Percentiles rank a stretch among this genome's conserved stretches.
These are phyloP conservation scores for Troides aeacus DNA, from an alignment of 2,888 invertebrate genomes.

Conservation along the genomic window DNA sequence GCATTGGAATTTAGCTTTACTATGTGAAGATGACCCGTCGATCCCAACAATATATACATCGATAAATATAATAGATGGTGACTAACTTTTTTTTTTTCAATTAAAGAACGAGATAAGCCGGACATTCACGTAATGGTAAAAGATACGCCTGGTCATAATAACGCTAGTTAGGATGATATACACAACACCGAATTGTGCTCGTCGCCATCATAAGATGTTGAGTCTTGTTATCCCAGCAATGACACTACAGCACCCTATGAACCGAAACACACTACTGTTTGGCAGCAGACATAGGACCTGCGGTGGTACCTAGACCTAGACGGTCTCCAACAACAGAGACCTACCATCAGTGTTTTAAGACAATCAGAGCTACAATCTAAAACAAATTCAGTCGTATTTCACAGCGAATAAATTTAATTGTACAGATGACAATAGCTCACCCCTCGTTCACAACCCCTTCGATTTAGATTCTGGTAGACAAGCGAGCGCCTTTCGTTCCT, in stretches of 20 bases:
- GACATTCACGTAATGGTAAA: too few species aligned
- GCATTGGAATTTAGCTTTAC: constrained; percentile 45
- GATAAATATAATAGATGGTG: constrained; percentile 33
- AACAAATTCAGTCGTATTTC: constrained; percentile 50
- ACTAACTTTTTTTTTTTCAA: constrained; percentile 23
- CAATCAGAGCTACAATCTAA: constrained; percentile 32
- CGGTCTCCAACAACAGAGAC: too few species aligned
- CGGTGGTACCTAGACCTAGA: too few species aligned
- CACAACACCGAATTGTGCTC: too few species aligned
- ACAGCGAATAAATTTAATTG: constrained; percentile 70
- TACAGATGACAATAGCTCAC: constrained; percentile 52
- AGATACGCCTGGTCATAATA: too few species aligned
- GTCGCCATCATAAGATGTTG: too few species aligned
- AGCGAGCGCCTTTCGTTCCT: constrained; percentile 66
- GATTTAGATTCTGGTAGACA: constrained; percentile 63
- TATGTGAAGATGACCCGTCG: constrained; percentile 50
- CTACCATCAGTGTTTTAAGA: too few species aligned
- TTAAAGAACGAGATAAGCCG: constrained; percentile 33
- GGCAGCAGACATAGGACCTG: too few species aligned
- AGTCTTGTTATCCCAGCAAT: too few species aligned
- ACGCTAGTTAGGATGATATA: too few species aligned
- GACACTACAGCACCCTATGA: too few species aligned
- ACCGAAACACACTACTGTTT: too few species aligned
- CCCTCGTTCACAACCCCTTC: constrained; percentile 56
- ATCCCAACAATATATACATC: constrained; percentile 44